Conservation (phyloP, 2,888 invertebrate species). For the Danaus chrysippus region DNA sequence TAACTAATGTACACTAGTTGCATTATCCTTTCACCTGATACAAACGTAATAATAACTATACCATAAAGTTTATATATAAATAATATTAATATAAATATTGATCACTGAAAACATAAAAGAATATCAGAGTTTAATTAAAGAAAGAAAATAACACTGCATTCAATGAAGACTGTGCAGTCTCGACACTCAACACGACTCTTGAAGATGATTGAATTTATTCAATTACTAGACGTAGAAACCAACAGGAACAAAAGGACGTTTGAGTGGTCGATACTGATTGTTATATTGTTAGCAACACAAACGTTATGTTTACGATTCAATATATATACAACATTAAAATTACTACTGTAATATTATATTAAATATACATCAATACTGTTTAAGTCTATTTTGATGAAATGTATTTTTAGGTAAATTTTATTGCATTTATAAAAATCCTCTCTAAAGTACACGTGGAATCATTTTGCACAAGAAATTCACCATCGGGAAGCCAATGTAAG, state of each 20-base stretch:
- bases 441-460: too few relatives aligned
- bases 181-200: slow-evolving; percentile 1
- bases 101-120: background rate
- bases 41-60: too few relatives aligned
- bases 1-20: slow-evolving; percentile 15
- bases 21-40: background rate
- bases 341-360: too few relatives aligned
- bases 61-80: too few relatives aligned
- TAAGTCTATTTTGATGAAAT: too few relatives aligned
- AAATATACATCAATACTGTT: too few relatives aligned
- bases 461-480: too few relatives aligned
- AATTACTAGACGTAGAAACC: slow-evolving; percentile 8
- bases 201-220: slow-evolving; percentile 11
- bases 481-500: too few relatives aligned
- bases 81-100: too few relatives aligned
- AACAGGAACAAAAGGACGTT: background rate
- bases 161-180: background rate
- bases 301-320: background rate
- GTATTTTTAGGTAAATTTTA: too few relatives aligned
- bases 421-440: too few relatives aligned
- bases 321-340: too few relatives aligned
- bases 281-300: background rate
- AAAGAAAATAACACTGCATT: slow-evolving; percentile 4
- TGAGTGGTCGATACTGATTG: background rate
- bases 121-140: background rate